These are phyloP conservation scores for Penaeus indicus DNA, from an alignment of 1,140 invertebrate genomes.

Conservation along the genomic window DNA sequence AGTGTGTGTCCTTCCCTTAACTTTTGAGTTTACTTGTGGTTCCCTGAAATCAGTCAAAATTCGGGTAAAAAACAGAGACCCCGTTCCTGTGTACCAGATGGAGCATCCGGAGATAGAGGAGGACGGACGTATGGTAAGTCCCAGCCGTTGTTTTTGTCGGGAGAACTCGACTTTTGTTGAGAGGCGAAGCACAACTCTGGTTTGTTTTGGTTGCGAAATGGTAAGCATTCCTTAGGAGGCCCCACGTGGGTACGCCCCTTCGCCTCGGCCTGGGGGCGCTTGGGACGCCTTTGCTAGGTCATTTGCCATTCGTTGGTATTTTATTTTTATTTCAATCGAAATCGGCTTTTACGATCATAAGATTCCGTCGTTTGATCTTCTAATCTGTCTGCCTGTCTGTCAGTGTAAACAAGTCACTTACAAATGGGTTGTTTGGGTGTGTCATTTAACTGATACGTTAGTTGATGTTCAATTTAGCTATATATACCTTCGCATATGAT, in stretches of 20 bases:
- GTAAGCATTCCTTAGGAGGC: slow-evolving; percentile 33
- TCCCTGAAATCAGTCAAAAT: slow-evolving; percentile 81
- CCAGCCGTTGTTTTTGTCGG: not conserved
- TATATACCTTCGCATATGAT: no score
- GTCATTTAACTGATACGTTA: no score
- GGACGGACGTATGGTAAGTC: slow-evolving; percentile 75
- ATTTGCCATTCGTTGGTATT: not conserved
- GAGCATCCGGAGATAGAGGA: slow-evolving; percentile 83
- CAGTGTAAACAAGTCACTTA: no score
- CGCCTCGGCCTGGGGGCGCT: not conserved
- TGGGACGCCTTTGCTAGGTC: not conserved
- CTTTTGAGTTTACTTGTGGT: slow-evolving; percentile 58
- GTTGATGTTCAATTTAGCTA: no score
- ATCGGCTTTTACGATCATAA: no score
- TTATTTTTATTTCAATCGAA: not conserved
- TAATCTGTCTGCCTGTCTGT: no score
- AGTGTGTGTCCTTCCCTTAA: slow-evolving; percentile 31
- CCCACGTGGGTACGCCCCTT: slow-evolving; percentile 40
- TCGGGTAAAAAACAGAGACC: slow-evolving; percentile 90
- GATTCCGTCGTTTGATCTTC: no score
- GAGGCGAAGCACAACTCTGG: not conserved
- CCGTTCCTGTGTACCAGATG: slow-evolving; percentile 87
- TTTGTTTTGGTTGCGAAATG: slow-evolving; percentile 58
- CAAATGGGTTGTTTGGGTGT: no score
- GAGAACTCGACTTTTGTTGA: no score